Evolutionary conservation across 2,797 vertebrate species (phyloP), one percentile per base, ranked within the genome.

Genomic region (Neosilurus hyrtlii): DNA sequence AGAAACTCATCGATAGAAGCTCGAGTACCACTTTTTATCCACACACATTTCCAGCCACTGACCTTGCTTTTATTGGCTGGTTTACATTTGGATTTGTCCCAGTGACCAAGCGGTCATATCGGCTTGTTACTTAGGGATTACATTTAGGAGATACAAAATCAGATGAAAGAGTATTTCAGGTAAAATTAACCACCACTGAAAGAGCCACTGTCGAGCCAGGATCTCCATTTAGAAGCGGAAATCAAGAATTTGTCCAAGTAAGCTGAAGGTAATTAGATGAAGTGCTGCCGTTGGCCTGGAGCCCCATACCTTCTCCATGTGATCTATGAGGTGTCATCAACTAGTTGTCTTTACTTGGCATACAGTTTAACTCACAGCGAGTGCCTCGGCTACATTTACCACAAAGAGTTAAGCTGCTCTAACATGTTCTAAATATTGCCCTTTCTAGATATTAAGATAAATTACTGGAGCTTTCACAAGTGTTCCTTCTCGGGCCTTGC

Each of bases 1-100:
- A 91, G 84, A 95, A 95, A 95, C 95, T 95, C 95, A 95, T 95
- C 94, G 94, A 89, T 92, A 90, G 87, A 88, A 90, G 89, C 88
- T 91, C 90, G 92, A 91, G 91, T 26, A 90, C 89, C 91, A 91
- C 79, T 78, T 79, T 82, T 86, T 72, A 66, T 56, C 78, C 76
- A 81, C 80, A 85, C 67, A 81, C 62, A 63, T 83, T 79, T 82
- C 65, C 35, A 86, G 59, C 49, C 37, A n/a, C 83, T 87, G 86
- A 90, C 89, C 85, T 72, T 65, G 52, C 88, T 86, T 79, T 37
- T 81, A 54, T 83, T 82, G 68, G 83, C 86, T 62, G 57, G 86
- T 66, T 76, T 22, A n/a, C 71, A 77, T 89, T 85, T 87, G 90
- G 86, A 43, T 43, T 79, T 79, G 59, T 79, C 74, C 82, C 84